Percentiles rank a stretch among this genome's conserved stretches.
Conservation (phyloP, 2,797 vertebrate species). For the Babyrousa celebensis region DNA sequence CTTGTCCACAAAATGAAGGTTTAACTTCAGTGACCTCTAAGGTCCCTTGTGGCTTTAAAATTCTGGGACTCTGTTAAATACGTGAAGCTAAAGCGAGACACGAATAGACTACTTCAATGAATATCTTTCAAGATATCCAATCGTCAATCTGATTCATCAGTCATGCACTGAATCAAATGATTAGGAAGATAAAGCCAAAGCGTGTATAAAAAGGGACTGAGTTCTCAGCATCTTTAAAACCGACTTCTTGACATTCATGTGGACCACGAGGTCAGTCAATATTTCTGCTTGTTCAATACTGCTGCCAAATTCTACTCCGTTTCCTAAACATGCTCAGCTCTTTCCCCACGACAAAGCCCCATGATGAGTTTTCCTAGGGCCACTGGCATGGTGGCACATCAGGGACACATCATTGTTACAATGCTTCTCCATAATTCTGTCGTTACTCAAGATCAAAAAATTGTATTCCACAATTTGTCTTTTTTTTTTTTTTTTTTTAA, state of each 20-base stretch:
- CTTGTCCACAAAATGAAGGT: background rate
- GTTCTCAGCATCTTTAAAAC: slow-evolving; percentile 43
- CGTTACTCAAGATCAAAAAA: slow-evolving; percentile 77
- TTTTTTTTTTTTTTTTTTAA: slow-evolving; percentile 16
- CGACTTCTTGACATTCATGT: slow-evolving; percentile 42
- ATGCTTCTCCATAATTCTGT: slow-evolving; percentile 46
- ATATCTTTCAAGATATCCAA: slow-evolving; percentile 29
- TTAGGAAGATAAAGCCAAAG: slow-evolving; percentile 12
- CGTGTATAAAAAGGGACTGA: background rate
- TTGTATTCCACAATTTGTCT: slow-evolving; percentile 70
- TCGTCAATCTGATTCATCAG: slow-evolving; percentile 52
- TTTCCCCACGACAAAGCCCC: slow-evolving; percentile 43
- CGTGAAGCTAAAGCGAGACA: slow-evolving; percentile 20
- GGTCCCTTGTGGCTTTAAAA: background rate
- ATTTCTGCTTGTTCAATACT: background rate
- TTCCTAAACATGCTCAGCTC: background rate
- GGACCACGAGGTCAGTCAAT: slow-evolving; percentile 38
- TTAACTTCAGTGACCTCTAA: background rate
- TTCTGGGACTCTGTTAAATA: slow-evolving; percentile 35
- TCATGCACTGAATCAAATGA: slow-evolving; percentile 72
- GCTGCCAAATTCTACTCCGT: slow-evolving; percentile 70
- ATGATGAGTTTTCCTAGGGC: slow-evolving; percentile 78
- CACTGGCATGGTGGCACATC: background rate
- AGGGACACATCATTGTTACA: slow-evolving; percentile 41
- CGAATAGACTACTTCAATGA: slow-evolving; percentile 41